phyloP scores from a whole-genome alignment of 2,888 invertebrate genomes.

The Mongoloraphidia duomilia region DNA sequence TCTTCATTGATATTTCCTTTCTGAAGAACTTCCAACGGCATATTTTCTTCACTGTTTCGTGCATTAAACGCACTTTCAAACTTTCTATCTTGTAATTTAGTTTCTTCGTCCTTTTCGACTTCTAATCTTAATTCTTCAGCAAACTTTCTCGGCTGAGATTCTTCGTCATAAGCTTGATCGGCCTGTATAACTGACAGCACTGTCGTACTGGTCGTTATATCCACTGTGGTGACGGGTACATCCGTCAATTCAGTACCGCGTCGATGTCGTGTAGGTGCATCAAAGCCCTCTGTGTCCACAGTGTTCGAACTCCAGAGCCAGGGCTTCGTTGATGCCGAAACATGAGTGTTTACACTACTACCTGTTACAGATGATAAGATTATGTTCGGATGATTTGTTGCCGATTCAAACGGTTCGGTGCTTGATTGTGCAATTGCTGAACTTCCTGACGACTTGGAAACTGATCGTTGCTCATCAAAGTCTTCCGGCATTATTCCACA shows the following conservation, averaged over 20 bases:
- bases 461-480: conserved; percentile 22
- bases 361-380: conserved; percentile 14
- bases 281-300: conserved; percentile 25
- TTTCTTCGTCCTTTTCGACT: no score
- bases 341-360: conserved; percentile 9
- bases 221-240: conserved; percentile 1
- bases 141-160: no score
- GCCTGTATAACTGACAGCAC: neutral
- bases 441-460: conserved; percentile 8
- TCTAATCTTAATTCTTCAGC: no score
- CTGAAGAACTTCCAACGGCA: no score
- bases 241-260: conserved; percentile 28
- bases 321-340: conserved; percentile 20
- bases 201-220: neutral
- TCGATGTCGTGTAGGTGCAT: conserved; percentile 27
- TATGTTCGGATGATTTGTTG: conserved; percentile 11
- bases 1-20: no score
- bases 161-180: no score
- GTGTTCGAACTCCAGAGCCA: conserved; percentile 30
- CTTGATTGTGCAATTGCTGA: conserved; percentile 1
- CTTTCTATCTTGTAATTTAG: no score
- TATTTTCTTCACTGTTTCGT: no score
- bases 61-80: no score
- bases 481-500: conserved; percentile 38
- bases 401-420: conserved; percentile 8